phyloP scores from a whole-genome alignment of 2,888 invertebrate species.

The Ichneumoninae sp. region DNA sequence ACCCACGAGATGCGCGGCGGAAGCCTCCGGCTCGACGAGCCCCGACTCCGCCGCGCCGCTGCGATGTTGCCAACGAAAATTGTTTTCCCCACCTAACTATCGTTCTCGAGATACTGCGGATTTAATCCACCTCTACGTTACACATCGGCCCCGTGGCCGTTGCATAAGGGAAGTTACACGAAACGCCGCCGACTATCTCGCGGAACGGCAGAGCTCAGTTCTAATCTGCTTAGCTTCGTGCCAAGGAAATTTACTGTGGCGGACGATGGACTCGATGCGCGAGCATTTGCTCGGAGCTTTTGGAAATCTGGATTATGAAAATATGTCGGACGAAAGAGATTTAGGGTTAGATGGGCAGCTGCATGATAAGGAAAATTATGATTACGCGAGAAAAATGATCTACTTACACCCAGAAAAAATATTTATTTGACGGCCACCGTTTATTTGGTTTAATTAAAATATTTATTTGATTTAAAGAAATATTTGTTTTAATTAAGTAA shows the following conservation, averaged over 20 bases:
- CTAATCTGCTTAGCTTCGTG: constrained; percentile 46
- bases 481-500: too few species aligned
- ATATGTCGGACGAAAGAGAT: constrained; percentile 28
- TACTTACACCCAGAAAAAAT: too few species aligned
- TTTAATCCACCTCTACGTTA: constrained; percentile 23
- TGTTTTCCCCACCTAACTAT: constrained; percentile 28
- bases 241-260: constrained; percentile 9
- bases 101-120: constrained; percentile 10
- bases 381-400: neutral
- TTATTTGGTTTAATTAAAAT: too few species aligned
- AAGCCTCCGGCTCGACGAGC: neutral
- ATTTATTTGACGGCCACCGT: too few species aligned
- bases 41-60: neutral
- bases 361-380: neutral
- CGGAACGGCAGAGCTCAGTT: neutral
- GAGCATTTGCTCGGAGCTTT: constrained; percentile 49
- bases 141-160: neutral
- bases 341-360: neutral
- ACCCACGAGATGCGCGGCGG: constrained; percentile 8
- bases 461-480: too few species aligned
- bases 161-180: neutral
- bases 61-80: constrained; percentile 31
- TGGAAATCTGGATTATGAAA: constrained; percentile 55
- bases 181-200: neutral
- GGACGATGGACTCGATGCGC: constrained; percentile 8